phyloP scores from a whole-genome alignment of 2,797 vertebrate genomes.

The Megaceryle alcyon region DNA sequence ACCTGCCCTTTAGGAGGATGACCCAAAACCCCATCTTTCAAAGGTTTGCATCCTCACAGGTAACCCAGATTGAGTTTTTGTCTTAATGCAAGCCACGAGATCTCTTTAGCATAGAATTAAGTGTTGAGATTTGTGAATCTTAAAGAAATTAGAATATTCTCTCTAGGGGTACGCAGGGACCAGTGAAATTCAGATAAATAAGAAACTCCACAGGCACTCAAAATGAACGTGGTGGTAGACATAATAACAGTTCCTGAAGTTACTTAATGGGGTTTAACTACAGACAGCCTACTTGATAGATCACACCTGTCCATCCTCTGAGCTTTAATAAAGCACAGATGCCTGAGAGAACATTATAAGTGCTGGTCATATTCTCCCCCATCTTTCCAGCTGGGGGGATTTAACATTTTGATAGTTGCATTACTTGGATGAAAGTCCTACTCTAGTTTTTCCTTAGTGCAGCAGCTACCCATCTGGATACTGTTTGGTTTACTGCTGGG shows the following conservation, averaged over 20 bases:
- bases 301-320: not conserved
- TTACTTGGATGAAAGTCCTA: not conserved
- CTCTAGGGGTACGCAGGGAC: not conserved
- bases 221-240: not conserved
- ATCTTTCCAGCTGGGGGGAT: fast-evolving
- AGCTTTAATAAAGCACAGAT: not conserved
- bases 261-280: not conserved
- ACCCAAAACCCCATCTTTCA: not conserved
- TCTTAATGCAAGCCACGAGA: not conserved
- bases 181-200: not conserved
- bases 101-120: not conserved
- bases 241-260: not conserved
- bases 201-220: not conserved
- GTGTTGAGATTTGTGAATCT: not conserved
- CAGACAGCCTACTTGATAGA: not conserved
- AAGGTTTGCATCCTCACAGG: not conserved
- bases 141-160: not conserved
- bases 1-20: not conserved
- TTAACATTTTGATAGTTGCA: not conserved
- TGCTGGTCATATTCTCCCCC: not conserved
- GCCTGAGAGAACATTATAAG: not conserved
- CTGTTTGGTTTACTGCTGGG: not conserved
- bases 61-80: not conserved
- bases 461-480: not conserved
- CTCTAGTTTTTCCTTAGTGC: not conserved